phyloP scores from a whole-genome alignment of 2,888 invertebrate species.

The Bunonema sp. region DNA sequence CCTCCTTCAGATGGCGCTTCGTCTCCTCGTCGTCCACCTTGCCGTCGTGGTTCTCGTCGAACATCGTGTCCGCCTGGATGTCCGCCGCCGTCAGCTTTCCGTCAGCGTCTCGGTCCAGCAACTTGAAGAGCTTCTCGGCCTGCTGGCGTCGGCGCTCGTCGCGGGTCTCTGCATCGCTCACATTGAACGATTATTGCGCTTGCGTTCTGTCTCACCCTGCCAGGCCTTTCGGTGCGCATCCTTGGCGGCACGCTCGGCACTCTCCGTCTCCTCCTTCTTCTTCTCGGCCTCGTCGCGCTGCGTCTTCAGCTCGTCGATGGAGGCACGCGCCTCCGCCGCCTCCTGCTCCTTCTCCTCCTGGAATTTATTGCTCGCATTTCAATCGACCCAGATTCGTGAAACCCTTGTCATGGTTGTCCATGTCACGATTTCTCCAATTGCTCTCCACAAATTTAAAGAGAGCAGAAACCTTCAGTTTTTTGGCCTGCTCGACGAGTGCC shows the following conservation, averaged over 20 bases:
- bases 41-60: constrained; percentile 69
- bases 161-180: not conserved
- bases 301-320: constrained; percentile 59
- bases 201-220: constrained; percentile 41
- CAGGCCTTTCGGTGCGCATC: constrained; percentile 46
- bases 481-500: constrained; percentile 63
- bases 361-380: constrained; percentile 1
- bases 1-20: constrained; percentile 33
- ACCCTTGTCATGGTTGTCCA: constrained; percentile 52
- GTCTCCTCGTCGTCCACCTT: constrained; percentile 72
- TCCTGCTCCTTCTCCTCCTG: constrained; percentile 51
- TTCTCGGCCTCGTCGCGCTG: constrained; percentile 51
- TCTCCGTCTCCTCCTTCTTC: constrained; percentile 58
- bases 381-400: not conserved
- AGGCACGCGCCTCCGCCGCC: constrained; percentile 56
- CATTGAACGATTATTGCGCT: not conserved
- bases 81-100: constrained; percentile 53
- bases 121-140: constrained; percentile 55
- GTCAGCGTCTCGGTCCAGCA: constrained; percentile 67
- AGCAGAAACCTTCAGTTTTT: constrained; percentile 53
- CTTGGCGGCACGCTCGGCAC: constrained; percentile 58
- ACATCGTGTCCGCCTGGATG: constrained; percentile 48
- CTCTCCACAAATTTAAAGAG: too few species aligned
- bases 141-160: constrained; percentile 2
- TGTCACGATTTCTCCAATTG: too few species aligned